Base-by-base conservation (phyloP, 2,797 vertebrate genomes). In the Melanotaenia pygmaea region DNA sequence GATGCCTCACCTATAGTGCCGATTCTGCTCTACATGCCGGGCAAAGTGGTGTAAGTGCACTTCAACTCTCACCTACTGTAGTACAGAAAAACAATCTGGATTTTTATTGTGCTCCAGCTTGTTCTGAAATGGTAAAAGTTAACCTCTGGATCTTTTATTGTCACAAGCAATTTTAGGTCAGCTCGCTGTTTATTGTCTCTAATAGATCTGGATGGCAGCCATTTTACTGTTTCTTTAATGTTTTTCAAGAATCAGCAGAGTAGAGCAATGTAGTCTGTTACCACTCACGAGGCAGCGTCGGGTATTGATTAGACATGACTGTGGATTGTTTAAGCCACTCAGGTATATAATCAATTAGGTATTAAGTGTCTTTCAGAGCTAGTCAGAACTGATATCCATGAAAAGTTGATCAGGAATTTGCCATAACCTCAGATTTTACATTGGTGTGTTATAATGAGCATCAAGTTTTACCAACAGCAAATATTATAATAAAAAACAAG, bases 1-100 rank as follows among this genome's bases (percentile, higher is more conserved):
- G 92, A 97, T 30, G 91, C 95, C 80, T 97, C 97, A 54, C 96
- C 97, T 4, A 94, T 98, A 74, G 89, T 98, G 24, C 97, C 97
- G 0, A 85, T 98, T 72, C 95, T 98, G 76, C 94, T 98, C 81
- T 98, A 96, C 86, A 95, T 98, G 94, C 97, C 97, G 47, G 95
- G 95, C 50, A 98, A 98, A 95, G 94, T 98, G 82, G 96, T 95
- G 97, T 98, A 94, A 94, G 97, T 95, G 86, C 74, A 67, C 38
- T 60, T 18, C 16, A 74, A 54, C 65, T 43, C 65, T 62, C 58
- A 54, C 38, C 37, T 28, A 45, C 16, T 20, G 37, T 47, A 26
- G 16, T 26, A 35, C 3, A 34, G 20, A 3, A 34, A 51, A 35
- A 63, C 22, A 50, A 64, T 63, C 34, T 30, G 16, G 47, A n/a